Conservation (phyloP, 2,113 vertebrate species). For the Rousettus leschenaultii region DNA sequence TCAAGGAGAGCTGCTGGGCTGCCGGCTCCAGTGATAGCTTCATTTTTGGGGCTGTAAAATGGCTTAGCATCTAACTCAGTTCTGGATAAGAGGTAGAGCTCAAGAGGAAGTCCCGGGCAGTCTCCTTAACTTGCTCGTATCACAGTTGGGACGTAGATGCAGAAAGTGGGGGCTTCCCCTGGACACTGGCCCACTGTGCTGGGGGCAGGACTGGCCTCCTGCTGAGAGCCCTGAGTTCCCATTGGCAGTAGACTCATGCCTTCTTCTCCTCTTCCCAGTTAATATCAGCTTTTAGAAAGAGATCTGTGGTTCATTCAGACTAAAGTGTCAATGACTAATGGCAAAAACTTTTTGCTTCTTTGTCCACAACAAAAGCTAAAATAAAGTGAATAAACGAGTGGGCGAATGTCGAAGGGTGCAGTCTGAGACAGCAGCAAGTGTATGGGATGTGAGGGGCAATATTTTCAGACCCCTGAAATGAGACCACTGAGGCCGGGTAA, state of each 20-base stretch:
- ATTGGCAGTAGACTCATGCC: not conserved
- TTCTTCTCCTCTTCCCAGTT: not conserved
- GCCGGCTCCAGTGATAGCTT: not conserved
- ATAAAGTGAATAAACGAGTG: not conserved
- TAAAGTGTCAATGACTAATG: not conserved
- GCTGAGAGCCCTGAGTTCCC: not conserved
- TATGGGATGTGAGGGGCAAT: not conserved
- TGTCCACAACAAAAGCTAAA: not conserved
- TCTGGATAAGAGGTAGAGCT: not conserved
- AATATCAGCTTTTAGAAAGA: not conserved
- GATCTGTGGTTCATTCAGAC: not conserved
- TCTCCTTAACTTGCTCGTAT: not conserved
- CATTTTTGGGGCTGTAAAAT: not conserved
- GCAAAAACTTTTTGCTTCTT: not conserved
- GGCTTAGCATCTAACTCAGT: not conserved
- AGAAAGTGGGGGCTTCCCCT: not conserved
- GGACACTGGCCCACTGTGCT: not conserved
- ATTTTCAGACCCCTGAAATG: not conserved
- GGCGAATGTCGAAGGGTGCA: rapidly evolving
- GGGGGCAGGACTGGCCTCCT: not conserved
- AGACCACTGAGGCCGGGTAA: not conserved
- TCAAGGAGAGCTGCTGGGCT: not conserved
- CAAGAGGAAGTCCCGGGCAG: not conserved
- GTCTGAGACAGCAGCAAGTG: not conserved
- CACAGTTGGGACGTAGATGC: not conserved